Conservation (phyloP, 2,113 vertebrate genomes). For the Prinia subflava region DNA sequence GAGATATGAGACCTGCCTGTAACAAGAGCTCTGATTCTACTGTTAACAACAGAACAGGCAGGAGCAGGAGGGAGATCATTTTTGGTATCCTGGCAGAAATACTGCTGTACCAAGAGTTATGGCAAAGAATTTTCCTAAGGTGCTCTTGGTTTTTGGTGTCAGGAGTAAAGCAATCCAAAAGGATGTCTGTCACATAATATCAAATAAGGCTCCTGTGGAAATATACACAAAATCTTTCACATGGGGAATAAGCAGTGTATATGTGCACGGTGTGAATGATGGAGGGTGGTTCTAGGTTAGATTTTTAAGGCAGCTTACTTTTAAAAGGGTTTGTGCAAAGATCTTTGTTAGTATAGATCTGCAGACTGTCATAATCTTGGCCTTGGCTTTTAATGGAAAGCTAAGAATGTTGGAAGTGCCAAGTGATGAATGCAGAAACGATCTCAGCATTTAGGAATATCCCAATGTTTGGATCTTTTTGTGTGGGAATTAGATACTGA, state of each 20-base stretch:
- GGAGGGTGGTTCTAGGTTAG: not conserved
- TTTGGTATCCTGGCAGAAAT: not conserved
- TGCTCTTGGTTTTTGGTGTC: not conserved
- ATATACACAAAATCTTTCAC: not conserved
- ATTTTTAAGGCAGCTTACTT: not conserved
- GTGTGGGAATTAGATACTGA: not conserved
- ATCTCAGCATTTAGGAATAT: not conserved
- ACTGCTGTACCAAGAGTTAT: not conserved
- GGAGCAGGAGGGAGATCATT: not conserved
- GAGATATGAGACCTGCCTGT: not conserved
- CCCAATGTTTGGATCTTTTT: not conserved
- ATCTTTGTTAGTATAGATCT: not conserved
- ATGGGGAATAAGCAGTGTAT: not conserved
- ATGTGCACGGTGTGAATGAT: not conserved
- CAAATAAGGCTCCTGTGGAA: not conserved
- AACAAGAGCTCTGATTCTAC: not conserved
- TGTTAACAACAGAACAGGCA: not conserved
- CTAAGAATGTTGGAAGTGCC: not conserved
- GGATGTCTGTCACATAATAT: not conserved
- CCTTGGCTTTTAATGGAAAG: not conserved
- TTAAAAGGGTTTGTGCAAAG: not conserved
- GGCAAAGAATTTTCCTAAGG: not conserved
- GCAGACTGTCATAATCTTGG: not conserved
- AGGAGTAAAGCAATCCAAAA: not conserved
- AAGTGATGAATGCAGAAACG: not conserved